Conservation (phyloP, 2,113 vertebrate species). For the Leucopsar rothschildi region DNA sequence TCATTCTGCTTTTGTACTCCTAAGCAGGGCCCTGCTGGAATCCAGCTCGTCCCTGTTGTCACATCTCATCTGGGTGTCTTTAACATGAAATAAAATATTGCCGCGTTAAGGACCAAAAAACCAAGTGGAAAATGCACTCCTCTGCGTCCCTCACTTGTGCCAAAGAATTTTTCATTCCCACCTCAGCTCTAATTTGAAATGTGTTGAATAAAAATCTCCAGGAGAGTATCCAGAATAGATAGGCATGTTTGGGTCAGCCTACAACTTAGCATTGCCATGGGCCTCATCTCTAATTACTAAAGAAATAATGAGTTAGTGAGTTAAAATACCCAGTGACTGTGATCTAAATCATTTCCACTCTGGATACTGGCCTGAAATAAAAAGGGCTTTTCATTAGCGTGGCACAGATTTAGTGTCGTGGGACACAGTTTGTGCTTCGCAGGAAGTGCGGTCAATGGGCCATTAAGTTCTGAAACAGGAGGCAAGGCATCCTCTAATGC, state of each 20-base stretch:
- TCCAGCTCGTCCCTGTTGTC: background rate
- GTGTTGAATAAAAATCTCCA: slow-evolving; percentile 49
- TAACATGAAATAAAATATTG: slow-evolving; percentile 2
- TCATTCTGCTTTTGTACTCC: background rate
- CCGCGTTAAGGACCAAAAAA: background rate
- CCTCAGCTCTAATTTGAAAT: slow-evolving; percentile 26
- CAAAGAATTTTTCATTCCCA: slow-evolving; percentile 38
- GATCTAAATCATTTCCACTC: slow-evolving; percentile 63
- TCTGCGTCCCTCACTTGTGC: background rate
- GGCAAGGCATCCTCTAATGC: slow-evolving; percentile 40
- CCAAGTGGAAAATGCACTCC: background rate
- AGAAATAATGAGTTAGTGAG: slow-evolving; percentile 56
- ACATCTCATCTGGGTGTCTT: background rate
- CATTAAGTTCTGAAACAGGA: slow-evolving; percentile 56
- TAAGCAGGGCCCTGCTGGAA: background rate
- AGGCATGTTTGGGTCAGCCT: slow-evolving; percentile 29
- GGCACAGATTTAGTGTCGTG: slow-evolving; percentile 55
- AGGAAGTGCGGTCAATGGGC: slow-evolving; percentile 54
- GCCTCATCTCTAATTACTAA: slow-evolving; percentile 63
- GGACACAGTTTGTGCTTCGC: slow-evolving; percentile 31
- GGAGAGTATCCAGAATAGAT: slow-evolving; percentile 50
- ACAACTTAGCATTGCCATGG: background rate
- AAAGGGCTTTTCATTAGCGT: slow-evolving; percentile 46
- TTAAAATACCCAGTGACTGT: slow-evolving; percentile 28
- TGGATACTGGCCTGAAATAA: slow-evolving; percentile 43